Evolutionary conservation across 2,888 invertebrate genomes (phyloP), one percentile per base, ranked within the genome.

Genomic region (Melanargia galathea): DNA sequence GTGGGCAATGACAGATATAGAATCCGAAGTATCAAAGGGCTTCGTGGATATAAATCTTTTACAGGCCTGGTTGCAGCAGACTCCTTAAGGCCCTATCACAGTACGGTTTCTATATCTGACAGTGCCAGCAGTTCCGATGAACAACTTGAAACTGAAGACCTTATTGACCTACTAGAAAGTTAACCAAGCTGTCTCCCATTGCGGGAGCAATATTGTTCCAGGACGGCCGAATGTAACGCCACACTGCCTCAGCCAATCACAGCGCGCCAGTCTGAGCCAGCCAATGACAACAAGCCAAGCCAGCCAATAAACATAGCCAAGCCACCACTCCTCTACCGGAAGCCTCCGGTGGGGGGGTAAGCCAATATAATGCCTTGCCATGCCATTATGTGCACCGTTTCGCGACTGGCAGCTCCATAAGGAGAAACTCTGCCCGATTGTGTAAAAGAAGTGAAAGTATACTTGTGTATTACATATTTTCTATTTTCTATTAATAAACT

Each of bases 121-220:
- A 61, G 54, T 48, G 52, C 64, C 30, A 73, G 73, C 22, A 61
- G 70, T n/a, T 40, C 56, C 20, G 74, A 74, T 56, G 71, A 72
- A 0, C 67, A 73, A 30, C 56, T 74, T n/a, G 72, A 72, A 4
- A 73, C 70, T 6, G 71, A 70, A 51, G 70, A 72, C 26, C 57
- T 69, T 1, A 67, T 70, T 45, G 69, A 70, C 18, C 33, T 72
- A 22, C 35, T 70, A 33, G 71, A 70, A 40, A 71, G 70, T 51
- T 70, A 69, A 67, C 63, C 60, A 68, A 64, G 62, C 63, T 20
- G 1, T 10, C 20, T 46, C 22, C 20, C 20, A 22, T 46, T 46
- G 20, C 46, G 22, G 46, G 22, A 11, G 46, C 22, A 46, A 46
- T 22, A 2, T 10, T 46, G 46, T 46, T 46, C 0, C 46, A 46